Conservation (phyloP, 2,113 vertebrate genomes). For the Cyphomyrus plagiostoma region DNA sequence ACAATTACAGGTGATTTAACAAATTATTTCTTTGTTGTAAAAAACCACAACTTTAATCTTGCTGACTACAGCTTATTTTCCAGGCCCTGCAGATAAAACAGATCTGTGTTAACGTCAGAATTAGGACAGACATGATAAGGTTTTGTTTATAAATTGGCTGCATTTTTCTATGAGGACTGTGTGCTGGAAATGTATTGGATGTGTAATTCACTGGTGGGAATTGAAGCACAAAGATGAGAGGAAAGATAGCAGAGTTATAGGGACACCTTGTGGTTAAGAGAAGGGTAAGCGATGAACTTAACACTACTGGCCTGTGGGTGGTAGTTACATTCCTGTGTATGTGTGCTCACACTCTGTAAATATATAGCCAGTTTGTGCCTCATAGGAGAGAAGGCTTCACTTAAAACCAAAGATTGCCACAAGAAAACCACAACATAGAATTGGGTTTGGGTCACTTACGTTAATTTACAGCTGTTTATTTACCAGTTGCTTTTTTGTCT, state of each 20-base stretch:
- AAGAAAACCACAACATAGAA: neutral
- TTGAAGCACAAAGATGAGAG: neutral
- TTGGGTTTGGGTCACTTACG: neutral
- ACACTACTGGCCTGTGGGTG: neutral
- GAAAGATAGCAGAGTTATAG: constrained; percentile 1
- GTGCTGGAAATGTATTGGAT: neutral
- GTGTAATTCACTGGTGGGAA: neutral
- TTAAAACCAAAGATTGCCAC: neutral
- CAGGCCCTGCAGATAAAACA: neutral
- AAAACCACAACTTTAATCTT: neutral
- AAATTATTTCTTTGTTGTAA: neutral
- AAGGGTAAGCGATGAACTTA: neutral
- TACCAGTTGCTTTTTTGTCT: neutral
- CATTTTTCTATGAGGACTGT: neutral
- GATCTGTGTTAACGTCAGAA: neutral
- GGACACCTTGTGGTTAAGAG: constrained; percentile 24
- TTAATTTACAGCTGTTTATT: neutral
- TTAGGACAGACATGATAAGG: neutral
- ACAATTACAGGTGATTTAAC: neutral
- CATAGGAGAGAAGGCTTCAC: neutral
- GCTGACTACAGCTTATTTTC: neutral
- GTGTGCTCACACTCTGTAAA: neutral
- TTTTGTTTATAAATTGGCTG: neutral
- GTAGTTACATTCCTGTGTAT: neutral
- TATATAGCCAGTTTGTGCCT: neutral